Conservation (phyloP, 2,888 invertebrate species). For the Sabellastarte sp. region DNA sequence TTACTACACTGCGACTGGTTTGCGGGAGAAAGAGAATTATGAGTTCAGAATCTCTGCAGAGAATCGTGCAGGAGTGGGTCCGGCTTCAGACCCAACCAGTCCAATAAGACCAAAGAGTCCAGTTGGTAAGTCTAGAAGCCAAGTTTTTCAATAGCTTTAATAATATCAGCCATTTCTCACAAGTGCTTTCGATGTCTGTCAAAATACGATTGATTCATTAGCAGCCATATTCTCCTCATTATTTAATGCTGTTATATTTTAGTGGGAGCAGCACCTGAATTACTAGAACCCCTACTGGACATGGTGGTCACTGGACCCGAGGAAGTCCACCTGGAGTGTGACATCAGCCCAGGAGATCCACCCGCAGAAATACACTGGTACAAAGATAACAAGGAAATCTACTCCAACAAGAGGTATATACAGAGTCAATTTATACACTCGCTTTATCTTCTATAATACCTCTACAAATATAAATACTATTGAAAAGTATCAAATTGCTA, state of each 20-base stretch:
- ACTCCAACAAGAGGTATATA: slow-evolving; percentile 58
- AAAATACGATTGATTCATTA: background rate
- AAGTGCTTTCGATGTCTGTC: too few relatives aligned
- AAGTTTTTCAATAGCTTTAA: too few relatives aligned
- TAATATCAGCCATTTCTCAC: too few relatives aligned
- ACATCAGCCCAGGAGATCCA: slow-evolving; percentile 27
- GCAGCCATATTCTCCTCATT: background rate
- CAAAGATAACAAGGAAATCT: slow-evolving; percentile 67
- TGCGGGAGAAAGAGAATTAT: slow-evolving; percentile 61
- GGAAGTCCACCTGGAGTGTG: slow-evolving; percentile 25
- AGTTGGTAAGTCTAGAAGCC: slow-evolving; percentile 34
- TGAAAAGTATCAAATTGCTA: too few relatives aligned
- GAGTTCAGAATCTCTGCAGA: slow-evolving; percentile 75
- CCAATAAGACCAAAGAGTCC: slow-evolving; percentile 62
- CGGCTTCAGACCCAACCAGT: slow-evolving; percentile 72
- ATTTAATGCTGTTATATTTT: too few relatives aligned
- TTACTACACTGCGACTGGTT: slow-evolving; percentile 14
- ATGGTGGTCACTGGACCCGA: slow-evolving; percentile 23
- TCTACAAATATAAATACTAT: too few relatives aligned
- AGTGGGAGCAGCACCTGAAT: slow-evolving; percentile 49
- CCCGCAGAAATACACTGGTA: slow-evolving; percentile 43
- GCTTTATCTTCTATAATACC: too few relatives aligned
- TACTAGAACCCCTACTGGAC: slow-evolving; percentile 28
- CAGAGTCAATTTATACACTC: too few relatives aligned
- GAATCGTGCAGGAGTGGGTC: slow-evolving; percentile 56